Base-by-base conservation (phyloP, 2,888 invertebrate genomes). In the Colostygia pectinataria region DNA sequence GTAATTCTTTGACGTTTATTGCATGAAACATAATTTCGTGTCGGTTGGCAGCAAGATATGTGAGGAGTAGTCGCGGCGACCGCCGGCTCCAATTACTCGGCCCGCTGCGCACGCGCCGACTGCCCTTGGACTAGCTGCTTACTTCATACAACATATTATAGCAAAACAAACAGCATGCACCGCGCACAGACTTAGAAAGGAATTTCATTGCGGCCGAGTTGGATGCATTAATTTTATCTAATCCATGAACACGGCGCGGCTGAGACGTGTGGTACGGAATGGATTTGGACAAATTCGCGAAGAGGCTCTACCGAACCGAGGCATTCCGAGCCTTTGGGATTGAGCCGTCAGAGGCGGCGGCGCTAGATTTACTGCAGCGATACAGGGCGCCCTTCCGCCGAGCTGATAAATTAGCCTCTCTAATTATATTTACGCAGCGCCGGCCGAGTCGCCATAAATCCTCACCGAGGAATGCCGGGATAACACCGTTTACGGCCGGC, bases 341-440 rank as follows among this genome's bases (percentile, higher is more conserved):
- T 88, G 86, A 89, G 83, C 75, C 81, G 83, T 88, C 87, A 76
- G 74, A 73, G 72, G 68, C 69, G 72, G 68, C 69, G 66, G 67
- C 64, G 63, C 56, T 67, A 87, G 87, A 88, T 88, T 87, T 83
- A 89, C 81, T 65, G 77, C 78, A 65, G 72, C 77, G 85, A 87
- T 85, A 82, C 75, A 72, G 73, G 69, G 81, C 79, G 83, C 85
- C 83, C 87, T 85, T 87, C 87, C 86, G 81, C 78, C 76, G 80
- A 66, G 65, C 84, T 87, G 87, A 89, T 86, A 87, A 86, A 89
- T 40, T 88, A 80, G 84, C 82, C 80, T 72, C 83, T 87, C 83
- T 89, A 88, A 89, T 89, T 89, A 89, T 89, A 89, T 88, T 89
- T 88, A 90, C 88, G 84, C 83, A 80, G 85, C 80, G 83, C 80